These are phyloP conservation scores for Ianthella basta DNA, from an alignment of 37 sponge, comb jelly and placozoan species.

Conservation along the genomic window DNA sequence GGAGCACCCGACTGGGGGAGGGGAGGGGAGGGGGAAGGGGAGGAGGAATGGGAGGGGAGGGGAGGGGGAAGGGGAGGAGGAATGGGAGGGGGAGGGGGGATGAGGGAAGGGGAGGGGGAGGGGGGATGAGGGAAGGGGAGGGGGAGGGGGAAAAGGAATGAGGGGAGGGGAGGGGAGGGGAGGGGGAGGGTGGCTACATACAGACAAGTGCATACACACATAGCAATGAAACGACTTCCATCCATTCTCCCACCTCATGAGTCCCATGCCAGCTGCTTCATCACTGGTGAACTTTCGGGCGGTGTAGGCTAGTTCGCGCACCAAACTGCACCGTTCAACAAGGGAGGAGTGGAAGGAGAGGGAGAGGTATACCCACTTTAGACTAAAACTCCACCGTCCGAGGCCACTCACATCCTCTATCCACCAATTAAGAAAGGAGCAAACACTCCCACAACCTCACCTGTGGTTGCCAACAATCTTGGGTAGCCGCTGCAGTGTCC, in stretches of 20 bases:
- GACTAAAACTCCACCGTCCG: no score
- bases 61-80: neutral
- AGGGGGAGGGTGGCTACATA: neutral
- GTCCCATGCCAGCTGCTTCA: conserved; percentile 70
- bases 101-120: neutral
- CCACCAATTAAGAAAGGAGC: neutral
- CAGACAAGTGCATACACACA: neutral
- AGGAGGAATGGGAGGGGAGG: neutral
- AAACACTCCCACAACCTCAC: conserved; percentile 25
- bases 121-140: neutral
- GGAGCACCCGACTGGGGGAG: conserved; percentile 45
- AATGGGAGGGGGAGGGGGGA: neutral
- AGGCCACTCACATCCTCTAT: no score
- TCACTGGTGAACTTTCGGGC: conserved; percentile 69
- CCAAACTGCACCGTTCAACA: conserved; percentile 34
- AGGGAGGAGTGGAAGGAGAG: neutral
- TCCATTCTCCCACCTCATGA: conserved; percentile 63
- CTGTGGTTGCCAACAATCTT: conserved; percentile 89
- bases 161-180: neutral
- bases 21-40: neutral
- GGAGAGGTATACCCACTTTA: no score
- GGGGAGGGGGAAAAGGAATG: neutral
- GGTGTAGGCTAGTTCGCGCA: conserved; percentile 81
- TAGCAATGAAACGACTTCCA: neutral
- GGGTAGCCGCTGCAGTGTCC: conserved; percentile 94